Conservation (phyloP, 2,113 vertebrate species). For the Oreochromis spilurus region DNA sequence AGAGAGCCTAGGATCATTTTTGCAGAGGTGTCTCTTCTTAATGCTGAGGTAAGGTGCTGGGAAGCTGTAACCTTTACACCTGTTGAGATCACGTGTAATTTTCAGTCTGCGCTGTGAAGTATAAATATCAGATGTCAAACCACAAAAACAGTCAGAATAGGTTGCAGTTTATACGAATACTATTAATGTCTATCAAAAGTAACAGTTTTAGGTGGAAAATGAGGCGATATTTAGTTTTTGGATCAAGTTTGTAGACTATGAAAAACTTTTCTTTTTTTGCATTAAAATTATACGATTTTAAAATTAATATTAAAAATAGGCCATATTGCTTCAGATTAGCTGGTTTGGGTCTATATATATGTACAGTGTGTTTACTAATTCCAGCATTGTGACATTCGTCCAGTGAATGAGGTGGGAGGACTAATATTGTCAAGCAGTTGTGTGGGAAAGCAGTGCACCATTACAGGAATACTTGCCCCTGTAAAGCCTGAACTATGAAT, state of each 20-base stretch:
- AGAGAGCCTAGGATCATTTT: too few relatives aligned
- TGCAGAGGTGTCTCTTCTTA: neutral
- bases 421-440: neutral
- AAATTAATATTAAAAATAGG: neutral
- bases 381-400: neutral
- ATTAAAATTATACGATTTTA: neutral
- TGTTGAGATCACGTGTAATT: neutral
- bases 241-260: neutral
- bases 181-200: neutral
- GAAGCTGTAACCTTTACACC: slow-evolving; percentile 2
- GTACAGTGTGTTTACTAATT: neutral
- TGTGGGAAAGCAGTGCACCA: neutral
- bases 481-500: neutral
- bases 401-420: neutral
- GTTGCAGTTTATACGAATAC: neutral
- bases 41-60: neutral
- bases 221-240: neutral
- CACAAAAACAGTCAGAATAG: neutral
- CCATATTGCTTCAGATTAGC: neutral
- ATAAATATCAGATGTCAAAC: neutral
- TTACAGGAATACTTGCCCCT: neutral
- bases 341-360: neutral
- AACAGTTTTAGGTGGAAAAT: neutral
- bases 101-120: neutral
- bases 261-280: neutral